These are phyloP conservation scores for Amphipyra berbera DNA, from an alignment of 2,888 invertebrate species.

Conservation along the genomic window DNA sequence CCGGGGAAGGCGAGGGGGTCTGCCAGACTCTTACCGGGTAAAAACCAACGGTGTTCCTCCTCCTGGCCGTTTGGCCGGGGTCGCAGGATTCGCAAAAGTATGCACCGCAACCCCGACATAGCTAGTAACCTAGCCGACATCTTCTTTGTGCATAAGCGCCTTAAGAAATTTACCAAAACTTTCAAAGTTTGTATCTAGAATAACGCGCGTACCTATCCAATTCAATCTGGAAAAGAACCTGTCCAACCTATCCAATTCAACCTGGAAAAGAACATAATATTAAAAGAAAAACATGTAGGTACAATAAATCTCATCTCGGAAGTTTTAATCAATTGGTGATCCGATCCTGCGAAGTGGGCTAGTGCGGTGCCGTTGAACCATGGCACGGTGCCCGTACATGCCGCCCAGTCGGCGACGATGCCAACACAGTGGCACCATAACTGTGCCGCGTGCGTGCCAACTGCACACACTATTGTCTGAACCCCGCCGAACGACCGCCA, in stretches of 20 bases:
- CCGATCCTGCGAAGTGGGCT: constrained; percentile 46
- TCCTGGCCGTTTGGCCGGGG: too few species aligned
- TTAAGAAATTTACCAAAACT: too few species aligned
- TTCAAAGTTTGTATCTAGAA: too few species aligned
- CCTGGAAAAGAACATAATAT: constrained; percentile 43
- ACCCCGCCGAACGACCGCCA: constrained; percentile 31
- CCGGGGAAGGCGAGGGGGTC: too few species aligned
- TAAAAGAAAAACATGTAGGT: constrained; percentile 49
- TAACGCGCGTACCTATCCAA: too few species aligned
- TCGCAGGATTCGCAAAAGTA: too few species aligned
- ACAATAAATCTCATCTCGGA: constrained; percentile 61
- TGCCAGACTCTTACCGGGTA: too few species aligned
- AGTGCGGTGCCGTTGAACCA: constrained; percentile 68
- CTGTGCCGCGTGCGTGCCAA: constrained; percentile 53
- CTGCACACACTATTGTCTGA: constrained; percentile 41
- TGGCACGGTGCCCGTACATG: constrained; percentile 78
- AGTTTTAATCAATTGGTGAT: constrained; percentile 66
- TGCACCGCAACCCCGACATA: too few species aligned
- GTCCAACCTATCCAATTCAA: constrained; percentile 19
- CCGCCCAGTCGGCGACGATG: constrained; percentile 37
- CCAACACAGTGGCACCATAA: constrained; percentile 55
- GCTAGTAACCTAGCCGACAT: too few species aligned
- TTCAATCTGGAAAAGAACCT: too few species aligned
- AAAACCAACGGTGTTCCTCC: too few species aligned
- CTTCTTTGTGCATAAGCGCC: too few species aligned